A percentile compares a stretch with the other conserved stretches of the same genome.
These are phyloP conservation scores for Ptychochromis oligacanthus DNA, from an alignment of 2,113 vertebrate species.

Conservation along the genomic window DNA sequence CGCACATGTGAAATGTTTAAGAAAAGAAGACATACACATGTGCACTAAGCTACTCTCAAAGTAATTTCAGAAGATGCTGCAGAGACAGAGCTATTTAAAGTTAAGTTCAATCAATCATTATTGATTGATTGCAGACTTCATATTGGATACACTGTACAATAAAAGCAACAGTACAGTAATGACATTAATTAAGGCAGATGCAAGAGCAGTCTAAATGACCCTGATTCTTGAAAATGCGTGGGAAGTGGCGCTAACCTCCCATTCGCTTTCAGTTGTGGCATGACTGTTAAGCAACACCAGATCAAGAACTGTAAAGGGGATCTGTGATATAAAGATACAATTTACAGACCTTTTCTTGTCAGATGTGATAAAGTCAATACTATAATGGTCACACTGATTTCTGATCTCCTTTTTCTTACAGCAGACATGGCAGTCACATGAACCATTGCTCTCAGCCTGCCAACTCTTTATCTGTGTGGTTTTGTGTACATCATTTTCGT, in stretches of 20 bases:
- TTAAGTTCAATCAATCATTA: constrained; percentile 53
- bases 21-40: background rate
- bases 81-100: constrained; percentile 30
- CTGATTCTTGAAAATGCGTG: constrained; percentile 51
- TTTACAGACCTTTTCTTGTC: constrained; percentile 33
- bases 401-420: constrained; percentile 34
- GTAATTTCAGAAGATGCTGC: constrained; percentile 35
- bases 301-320: constrained; percentile 25
- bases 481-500: constrained; percentile 77
- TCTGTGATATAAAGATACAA: background rate
- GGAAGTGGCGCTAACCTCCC: background rate
- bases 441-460: constrained; percentile 17
- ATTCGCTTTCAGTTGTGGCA: background rate
- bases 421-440: constrained; percentile 18
- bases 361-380: constrained; percentile 33
- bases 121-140: constrained; percentile 56
- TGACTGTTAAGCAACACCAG: constrained; percentile 20
- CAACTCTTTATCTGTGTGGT: constrained; percentile 61
- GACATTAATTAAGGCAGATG: constrained; percentile 63
- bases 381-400: constrained; percentile 45
- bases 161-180: constrained; percentile 50
- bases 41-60: constrained; percentile 2
- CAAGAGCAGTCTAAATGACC: constrained; percentile 55
- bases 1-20: background rate
- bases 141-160: constrained; percentile 33